Conservation (phyloP, 1,140 invertebrate species). For the Luehdorfia chinensis region DNA sequence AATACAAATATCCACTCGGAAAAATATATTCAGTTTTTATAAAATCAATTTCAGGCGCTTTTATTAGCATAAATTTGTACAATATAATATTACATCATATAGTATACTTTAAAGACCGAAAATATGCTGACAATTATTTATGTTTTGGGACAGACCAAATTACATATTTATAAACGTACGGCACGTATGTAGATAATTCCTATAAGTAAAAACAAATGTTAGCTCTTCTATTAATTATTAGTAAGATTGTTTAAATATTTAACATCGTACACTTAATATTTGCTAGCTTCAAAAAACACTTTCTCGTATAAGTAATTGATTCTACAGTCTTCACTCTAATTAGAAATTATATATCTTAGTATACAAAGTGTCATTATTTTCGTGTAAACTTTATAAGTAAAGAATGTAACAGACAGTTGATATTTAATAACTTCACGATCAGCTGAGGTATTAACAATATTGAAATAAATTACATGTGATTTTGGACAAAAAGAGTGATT, state of each 20-base stretch:
- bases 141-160: not conserved
- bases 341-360: not conserved
- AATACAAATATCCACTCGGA: constrained; percentile 66
- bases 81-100: constrained; percentile 45
- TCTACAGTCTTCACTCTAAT: constrained; percentile 16
- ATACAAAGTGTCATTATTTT: too few relatives aligned
- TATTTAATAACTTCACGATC: constrained; percentile 22
- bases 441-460: constrained; percentile 47
- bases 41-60: constrained; percentile 74
- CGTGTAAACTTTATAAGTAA: constrained; percentile 10
- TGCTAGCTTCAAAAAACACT: constrained; percentile 7
- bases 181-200: not conserved
- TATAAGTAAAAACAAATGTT: not conserved
- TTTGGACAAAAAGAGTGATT: constrained; percentile 66
- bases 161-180: constrained; percentile 9
- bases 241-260: not conserved
- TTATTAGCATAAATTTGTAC: constrained; percentile 68
- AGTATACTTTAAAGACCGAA: constrained; percentile 19
- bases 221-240: not conserved
- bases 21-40: constrained; percentile 76
- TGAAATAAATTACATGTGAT: constrained; percentile 65
- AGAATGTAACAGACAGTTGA: constrained; percentile 10
- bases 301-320: constrained; percentile 7
- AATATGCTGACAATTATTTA: constrained; percentile 9
- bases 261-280: constrained; percentile 3